These are phyloP conservation scores for Microcebus griseorufus DNA, from an alignment of 2,113 vertebrate species.

Conservation along the genomic window DNA sequence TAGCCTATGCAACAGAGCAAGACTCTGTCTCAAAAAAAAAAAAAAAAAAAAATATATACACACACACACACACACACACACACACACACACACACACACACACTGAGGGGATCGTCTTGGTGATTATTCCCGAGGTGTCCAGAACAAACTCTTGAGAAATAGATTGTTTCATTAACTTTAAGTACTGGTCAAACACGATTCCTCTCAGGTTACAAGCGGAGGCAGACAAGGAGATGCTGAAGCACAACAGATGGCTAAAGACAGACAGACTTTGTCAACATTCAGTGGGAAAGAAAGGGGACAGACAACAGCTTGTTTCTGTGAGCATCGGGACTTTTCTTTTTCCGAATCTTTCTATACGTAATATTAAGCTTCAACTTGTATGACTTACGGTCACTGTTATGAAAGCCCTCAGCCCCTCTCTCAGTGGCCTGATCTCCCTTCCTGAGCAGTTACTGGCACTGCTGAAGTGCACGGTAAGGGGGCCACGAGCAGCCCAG, in stretches of 20 bases:
- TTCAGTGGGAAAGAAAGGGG: background rate
- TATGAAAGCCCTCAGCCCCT: background rate
- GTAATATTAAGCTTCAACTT: background rate
- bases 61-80: too few relatives aligned
- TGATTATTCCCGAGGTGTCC: background rate
- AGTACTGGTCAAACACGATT: background rate
- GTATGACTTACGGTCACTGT: fast-evolving
- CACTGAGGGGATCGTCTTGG: background rate
- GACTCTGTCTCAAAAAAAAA: too few relatives aligned
- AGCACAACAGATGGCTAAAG: background rate
- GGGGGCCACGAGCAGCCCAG: too few relatives aligned
- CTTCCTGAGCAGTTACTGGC: background rate
- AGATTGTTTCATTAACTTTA: background rate
- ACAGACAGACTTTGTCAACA: background rate
- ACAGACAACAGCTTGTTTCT: background rate
- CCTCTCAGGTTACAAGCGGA: background rate
- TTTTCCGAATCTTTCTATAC: background rate
- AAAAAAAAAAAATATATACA: too few relatives aligned
- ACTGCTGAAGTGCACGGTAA: fast-evolving
- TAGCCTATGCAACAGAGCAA: too few relatives aligned
- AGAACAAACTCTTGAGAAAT: constrained; percentile 20
- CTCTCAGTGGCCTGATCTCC: too few relatives aligned
- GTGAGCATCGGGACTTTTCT: background rate
- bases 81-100: too few relatives aligned
- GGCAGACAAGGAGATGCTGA: constrained; percentile 51